Percentiles rank a stretch among this genome's conserved stretches.
phyloP scores from a whole-genome alignment of 92 coral and sea anemone species.

The Anthopleura xanthogrammica region DNA sequence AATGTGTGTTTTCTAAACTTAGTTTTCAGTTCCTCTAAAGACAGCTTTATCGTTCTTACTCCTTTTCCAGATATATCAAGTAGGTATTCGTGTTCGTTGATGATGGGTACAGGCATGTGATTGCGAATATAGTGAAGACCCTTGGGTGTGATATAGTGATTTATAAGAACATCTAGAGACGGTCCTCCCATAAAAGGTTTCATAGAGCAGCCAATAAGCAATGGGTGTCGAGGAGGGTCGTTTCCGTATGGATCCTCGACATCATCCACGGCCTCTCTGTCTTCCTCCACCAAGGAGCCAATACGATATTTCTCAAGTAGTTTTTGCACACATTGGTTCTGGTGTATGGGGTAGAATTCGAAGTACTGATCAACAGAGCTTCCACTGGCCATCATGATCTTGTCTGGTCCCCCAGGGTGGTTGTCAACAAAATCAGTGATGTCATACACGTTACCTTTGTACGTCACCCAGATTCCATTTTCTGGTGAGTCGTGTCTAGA shows the following conservation, averaged over 20 bases:
- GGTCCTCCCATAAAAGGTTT: slow-evolving; percentile 37
- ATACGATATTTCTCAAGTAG: slow-evolving; percentile 45
- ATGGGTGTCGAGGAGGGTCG: slow-evolving; percentile 67
- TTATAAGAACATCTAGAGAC: slow-evolving; percentile 22
- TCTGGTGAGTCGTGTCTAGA: slow-evolving; percentile 46
- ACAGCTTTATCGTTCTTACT: not conserved
- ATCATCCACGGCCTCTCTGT: not conserved
- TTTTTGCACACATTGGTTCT: too few relatives aligned
- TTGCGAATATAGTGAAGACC: slow-evolving; percentile 59
- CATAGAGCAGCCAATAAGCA: slow-evolving; percentile 12
- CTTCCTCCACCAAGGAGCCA: slow-evolving; percentile 51
- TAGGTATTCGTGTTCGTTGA: slow-evolving; percentile 42
- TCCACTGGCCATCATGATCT: slow-evolving; percentile 67
- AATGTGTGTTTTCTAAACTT: slow-evolving; percentile 56
- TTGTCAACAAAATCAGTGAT: slow-evolving; percentile 55
- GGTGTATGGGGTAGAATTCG: slow-evolving; percentile 4
- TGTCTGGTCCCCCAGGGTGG: slow-evolving; percentile 65
- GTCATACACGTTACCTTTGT: slow-evolving; percentile 59
- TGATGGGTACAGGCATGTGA: slow-evolving; percentile 67
- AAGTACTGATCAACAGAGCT: slow-evolving; percentile 65
- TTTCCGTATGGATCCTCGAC: slow-evolving; percentile 48
- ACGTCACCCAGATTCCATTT: slow-evolving; percentile 65
- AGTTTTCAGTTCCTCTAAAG: slow-evolving; percentile 49
- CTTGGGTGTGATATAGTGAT: slow-evolving; percentile 55
- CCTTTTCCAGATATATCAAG: slow-evolving; percentile 42